Conservation (phyloP, 2,888 invertebrate species). For the Fissipunctia ypsillon region DNA sequence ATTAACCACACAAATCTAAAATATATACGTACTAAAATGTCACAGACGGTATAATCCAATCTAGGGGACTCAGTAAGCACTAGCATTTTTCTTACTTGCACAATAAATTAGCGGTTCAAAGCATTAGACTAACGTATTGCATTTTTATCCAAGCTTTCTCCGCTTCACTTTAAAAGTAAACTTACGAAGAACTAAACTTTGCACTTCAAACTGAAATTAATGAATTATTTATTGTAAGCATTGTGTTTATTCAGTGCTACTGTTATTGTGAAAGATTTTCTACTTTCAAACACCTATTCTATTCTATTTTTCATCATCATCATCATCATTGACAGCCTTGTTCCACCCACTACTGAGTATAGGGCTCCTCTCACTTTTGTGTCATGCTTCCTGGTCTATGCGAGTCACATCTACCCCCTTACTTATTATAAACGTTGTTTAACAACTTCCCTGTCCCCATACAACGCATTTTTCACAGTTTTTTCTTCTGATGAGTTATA, state of each 20-base stretch:
- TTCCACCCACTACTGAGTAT: too few species aligned
- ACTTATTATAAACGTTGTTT: too few species aligned
- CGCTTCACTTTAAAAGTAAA: constrained; percentile 39
- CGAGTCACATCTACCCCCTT: too few species aligned
- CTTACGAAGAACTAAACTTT: constrained; percentile 46
- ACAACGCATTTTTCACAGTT: too few species aligned
- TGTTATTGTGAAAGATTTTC: constrained; percentile 2
- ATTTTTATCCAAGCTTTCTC: constrained; percentile 56
- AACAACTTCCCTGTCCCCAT: too few species aligned
- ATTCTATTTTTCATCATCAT: too few species aligned
- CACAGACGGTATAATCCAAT: constrained; percentile 24
- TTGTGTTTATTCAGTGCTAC: constrained; percentile 24
- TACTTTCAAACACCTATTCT: not conserved
- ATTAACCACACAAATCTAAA: not conserved
- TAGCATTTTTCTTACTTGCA: constrained; percentile 46
- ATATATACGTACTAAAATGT: not conserved
- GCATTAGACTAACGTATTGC: constrained; percentile 63
- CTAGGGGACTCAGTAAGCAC: constrained; percentile 15
- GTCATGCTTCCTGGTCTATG: too few species aligned
- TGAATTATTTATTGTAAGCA: constrained; percentile 45
- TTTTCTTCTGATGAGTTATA: too few species aligned
- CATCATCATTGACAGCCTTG: too few species aligned
- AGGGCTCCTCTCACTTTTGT: too few species aligned
- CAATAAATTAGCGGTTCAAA: constrained; percentile 52
- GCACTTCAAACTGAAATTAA: constrained; percentile 50